A percentile compares a stretch with the other conserved stretches of the same genome.
These are phyloP conservation scores for Rotaria magnacalcarata DNA, from an alignment of 2,888 invertebrate species.

Conservation along the genomic window DNA sequence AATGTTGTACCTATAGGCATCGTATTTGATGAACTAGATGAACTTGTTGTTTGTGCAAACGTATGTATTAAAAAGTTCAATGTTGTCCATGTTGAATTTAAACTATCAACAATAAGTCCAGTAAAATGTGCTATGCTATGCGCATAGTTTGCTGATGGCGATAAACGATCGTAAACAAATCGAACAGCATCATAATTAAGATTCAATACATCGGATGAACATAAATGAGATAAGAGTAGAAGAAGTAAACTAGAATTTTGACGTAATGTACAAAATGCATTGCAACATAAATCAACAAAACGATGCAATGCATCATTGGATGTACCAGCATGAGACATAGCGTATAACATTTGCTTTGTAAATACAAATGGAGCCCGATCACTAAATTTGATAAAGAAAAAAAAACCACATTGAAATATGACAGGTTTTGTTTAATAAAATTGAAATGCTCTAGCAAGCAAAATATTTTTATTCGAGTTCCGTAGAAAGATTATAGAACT, in stretches of 20 bases:
- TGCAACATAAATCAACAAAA: slow-evolving; percentile 95
- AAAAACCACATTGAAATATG: slow-evolving; percentile 9
- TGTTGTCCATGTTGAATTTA: slow-evolving; percentile 41
- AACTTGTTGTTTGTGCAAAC: slow-evolving; percentile 40
- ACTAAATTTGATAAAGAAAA: slow-evolving; percentile 61
- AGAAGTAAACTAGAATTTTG: slow-evolving; percentile 82
- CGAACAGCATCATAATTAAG: slow-evolving; percentile 38
- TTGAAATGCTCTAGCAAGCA: too few relatives aligned
- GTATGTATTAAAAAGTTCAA: slow-evolving; percentile 45
- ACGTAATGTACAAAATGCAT: slow-evolving; percentile 89
- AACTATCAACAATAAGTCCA: slow-evolving; percentile 43
- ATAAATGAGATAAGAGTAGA: slow-evolving; percentile 64
- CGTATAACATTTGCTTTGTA: slow-evolving; percentile 97
- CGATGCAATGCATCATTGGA: slow-evolving; percentile 82
- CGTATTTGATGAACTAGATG: neutral
- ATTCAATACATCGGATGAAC: slow-evolving; percentile 33
- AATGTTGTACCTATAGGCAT: neutral
- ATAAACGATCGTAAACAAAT: slow-evolving; percentile 42
- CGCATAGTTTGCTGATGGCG: slow-evolving; percentile 35
- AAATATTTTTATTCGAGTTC: too few relatives aligned
- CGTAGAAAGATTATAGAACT: too few relatives aligned
- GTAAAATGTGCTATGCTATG: slow-evolving; percentile 33
- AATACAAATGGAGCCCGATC: slow-evolving; percentile 95
- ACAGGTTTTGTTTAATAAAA: too few relatives aligned
- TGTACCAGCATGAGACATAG: slow-evolving; percentile 91